Percentiles rank a stretch among this genome's conserved stretches.
Evolutionary conservation across 2,888 invertebrate species (phyloP).

Genomic region (Linnaemya vulpina): DNA sequence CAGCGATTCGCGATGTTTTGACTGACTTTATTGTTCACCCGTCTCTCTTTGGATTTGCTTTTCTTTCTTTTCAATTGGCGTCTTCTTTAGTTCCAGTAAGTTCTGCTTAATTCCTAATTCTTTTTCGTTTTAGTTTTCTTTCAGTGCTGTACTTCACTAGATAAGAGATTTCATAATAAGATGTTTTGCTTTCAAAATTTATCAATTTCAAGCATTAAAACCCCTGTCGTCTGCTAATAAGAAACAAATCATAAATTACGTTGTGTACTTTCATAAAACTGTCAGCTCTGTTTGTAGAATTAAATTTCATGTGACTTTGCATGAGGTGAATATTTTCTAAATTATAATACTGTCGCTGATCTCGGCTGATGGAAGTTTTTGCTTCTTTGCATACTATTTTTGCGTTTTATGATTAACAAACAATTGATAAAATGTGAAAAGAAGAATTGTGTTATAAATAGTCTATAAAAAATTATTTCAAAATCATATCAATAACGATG

Average conservation of each 20-base stretch:
- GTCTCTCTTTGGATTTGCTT: no score
- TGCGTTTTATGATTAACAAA: constrained; percentile 15
- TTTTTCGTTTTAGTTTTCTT: not conserved
- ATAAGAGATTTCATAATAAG: not conserved
- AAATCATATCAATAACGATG: no score
- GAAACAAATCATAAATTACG: not conserved
- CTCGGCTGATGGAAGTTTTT: not conserved
- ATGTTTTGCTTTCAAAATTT: not conserved
- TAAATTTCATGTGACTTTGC: not conserved
- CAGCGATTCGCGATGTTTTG: no score
- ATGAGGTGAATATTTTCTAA: not conserved
- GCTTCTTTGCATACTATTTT: not conserved
- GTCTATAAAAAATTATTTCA: not conserved
- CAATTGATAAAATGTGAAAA: constrained; percentile 21
- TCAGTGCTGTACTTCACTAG: not conserved
- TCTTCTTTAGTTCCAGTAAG: not conserved
- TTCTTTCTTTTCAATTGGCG: not conserved
- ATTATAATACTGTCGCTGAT: no score
- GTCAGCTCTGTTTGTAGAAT: not conserved
- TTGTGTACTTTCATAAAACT: not conserved
- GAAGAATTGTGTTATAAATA: not conserved
- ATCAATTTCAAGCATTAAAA: not conserved
- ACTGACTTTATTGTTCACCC: no score
- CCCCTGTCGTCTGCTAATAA: not conserved
- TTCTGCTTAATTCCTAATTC: not conserved